Conservation (phyloP, 2,888 invertebrate species). For the Heliothis peltigera region DNA sequence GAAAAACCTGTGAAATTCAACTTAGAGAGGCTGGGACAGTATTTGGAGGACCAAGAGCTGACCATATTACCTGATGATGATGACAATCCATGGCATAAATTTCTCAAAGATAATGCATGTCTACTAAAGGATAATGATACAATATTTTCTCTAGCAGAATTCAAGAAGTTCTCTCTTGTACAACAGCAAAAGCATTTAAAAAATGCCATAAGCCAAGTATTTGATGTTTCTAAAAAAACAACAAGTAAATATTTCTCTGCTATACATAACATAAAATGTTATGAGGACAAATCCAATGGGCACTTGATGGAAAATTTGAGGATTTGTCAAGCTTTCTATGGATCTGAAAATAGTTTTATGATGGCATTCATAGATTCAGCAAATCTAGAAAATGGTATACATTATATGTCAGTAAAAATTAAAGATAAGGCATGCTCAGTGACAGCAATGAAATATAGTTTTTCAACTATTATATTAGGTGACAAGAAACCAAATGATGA, state of each 20-base stretch:
- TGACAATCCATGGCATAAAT: slow-evolving; percentile 94
- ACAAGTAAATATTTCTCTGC: slow-evolving; percentile 91
- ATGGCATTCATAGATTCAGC: slow-evolving; percentile 85
- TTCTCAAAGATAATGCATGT: slow-evolving; percentile 93
- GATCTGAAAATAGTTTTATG: slow-evolving; percentile 85
- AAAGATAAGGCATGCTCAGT: slow-evolving; percentile 79
- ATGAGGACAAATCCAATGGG: slow-evolving; percentile 72
- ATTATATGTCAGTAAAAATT: slow-evolving; percentile 87
- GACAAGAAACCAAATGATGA: slow-evolving; percentile 72
- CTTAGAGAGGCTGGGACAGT: slow-evolving; percentile 97
- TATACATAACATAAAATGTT: slow-evolving; percentile 88
- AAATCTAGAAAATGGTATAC: slow-evolving; percentile 81
- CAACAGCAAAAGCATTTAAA: slow-evolving; percentile 94
- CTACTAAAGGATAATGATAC: slow-evolving; percentile 91
- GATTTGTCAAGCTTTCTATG: slow-evolving; percentile 87
- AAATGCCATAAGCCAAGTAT: slow-evolving; percentile 91
- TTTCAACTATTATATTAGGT: slow-evolving; percentile 83
- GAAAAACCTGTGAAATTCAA: slow-evolving; percentile 92
- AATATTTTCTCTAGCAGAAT: slow-evolving; percentile 94
- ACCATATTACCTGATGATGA: slow-evolving; percentile 92
- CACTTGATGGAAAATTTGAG: slow-evolving; percentile 74
- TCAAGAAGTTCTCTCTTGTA: slow-evolving; percentile 93
- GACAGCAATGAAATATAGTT: slow-evolving; percentile 88
- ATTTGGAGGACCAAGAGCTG: slow-evolving; percentile 94
- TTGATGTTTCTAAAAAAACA: slow-evolving; percentile 91